Evolutionary conservation across 1,140 invertebrate genomes (phyloP).

Genomic region (Bilobella aurantiaca): DNA sequence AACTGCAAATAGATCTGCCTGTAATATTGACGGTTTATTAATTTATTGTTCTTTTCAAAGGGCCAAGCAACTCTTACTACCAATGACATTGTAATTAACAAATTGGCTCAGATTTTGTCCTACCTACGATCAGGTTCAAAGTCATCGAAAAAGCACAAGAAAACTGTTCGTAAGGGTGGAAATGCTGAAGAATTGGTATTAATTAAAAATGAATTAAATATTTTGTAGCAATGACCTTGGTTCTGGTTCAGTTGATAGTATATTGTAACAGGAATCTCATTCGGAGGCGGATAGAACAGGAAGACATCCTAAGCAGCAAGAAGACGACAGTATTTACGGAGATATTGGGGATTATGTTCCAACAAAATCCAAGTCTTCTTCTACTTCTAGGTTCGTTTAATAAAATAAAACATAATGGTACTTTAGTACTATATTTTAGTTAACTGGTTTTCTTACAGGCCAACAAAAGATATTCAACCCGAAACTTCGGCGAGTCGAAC

Average conservation of each 20-base stretch:
- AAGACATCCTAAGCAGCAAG: conserved; percentile 19
- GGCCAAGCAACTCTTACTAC: conserved; percentile 71
- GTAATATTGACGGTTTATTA: conserved; percentile 5
- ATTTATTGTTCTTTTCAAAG: conserved; percentile 43
- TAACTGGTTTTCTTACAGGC: too few relatives aligned
- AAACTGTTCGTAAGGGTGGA: conserved; percentile 47
- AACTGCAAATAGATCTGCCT: neutral
- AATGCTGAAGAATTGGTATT: too few relatives aligned
- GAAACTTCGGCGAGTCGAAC: conserved; percentile 14
- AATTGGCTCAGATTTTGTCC: conserved; percentile 90
- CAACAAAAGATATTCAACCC: too few relatives aligned
- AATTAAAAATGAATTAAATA: too few relatives aligned
- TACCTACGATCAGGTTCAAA: conserved; percentile 74
- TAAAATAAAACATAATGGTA: too few relatives aligned
- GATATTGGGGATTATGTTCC: conserved; percentile 88
- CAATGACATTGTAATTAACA: conserved; percentile 93
- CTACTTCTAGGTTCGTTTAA: too few relatives aligned
- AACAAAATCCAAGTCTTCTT: conserved; percentile 39
- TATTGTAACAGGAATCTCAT: too few relatives aligned
- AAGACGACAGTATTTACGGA: conserved; percentile 80
- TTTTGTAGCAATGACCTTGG: too few relatives aligned
- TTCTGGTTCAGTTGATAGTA: too few relatives aligned
- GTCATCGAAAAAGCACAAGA: conserved; percentile 66
- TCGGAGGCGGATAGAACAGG: neutral
- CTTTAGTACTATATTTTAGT: too few relatives aligned